These are phyloP conservation scores for Meta bourneti DNA, from an alignment of 2,888 invertebrate genomes.

Conservation along the genomic window DNA sequence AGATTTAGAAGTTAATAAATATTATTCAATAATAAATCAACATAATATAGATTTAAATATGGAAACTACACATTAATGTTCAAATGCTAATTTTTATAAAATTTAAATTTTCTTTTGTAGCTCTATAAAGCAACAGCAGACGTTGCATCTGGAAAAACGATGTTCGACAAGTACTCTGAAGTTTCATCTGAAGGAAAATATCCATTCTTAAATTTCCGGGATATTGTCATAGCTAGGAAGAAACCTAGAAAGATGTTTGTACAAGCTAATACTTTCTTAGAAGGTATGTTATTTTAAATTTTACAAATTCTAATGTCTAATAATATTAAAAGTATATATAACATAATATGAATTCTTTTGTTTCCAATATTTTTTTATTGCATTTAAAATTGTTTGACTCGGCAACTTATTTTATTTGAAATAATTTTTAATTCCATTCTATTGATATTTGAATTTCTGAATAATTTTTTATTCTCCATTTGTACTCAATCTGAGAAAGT, in stretches of 20 bases:
- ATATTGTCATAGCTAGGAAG: constrained; percentile 92
- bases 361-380: background rate
- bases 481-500: background rate
- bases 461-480: background rate
- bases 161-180: constrained; percentile 92
- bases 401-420: background rate
- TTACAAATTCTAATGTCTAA: no score
- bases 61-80: no score
- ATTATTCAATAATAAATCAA: no score
- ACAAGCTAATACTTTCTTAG: constrained; percentile 89
- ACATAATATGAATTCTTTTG: background rate
- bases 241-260: constrained; percentile 95
- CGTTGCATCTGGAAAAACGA: constrained; percentile 85
- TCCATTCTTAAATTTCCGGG: constrained; percentile 91
- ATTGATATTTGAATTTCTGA: background rate
- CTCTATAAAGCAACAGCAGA: constrained; percentile 95
- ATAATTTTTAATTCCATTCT: background rate
- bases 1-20: no score
- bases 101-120: constrained; percentile 79
- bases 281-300: constrained; percentile 80
- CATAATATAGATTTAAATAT: no score
- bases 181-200: constrained; percentile 85
- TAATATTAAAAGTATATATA: no score
- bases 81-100: background rate
- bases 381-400: background rate